Percentiles rank a stretch among this genome's conserved stretches.
phyloP scores from a whole-genome alignment of 2,797 vertebrate genomes.

The Furcifer pardalis region DNA sequence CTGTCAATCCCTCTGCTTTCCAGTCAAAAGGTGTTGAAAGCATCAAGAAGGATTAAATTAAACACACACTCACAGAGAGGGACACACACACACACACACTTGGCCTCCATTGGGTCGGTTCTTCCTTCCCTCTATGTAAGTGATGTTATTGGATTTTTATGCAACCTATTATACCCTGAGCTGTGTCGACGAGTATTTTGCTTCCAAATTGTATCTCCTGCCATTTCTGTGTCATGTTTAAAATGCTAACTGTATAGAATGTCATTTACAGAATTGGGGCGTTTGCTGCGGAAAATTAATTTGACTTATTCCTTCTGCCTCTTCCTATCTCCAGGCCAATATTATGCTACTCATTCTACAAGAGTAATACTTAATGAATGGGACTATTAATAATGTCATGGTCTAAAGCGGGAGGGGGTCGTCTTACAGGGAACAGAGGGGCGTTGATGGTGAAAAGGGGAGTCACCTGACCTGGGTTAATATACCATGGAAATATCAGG shows the following conservation, averaged over 20 bases:
- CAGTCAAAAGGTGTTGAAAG: slow-evolving; percentile 73
- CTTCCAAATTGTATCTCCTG: slow-evolving; percentile 90
- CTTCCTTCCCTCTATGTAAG: slow-evolving; percentile 74
- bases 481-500: slow-evolving; percentile 97
- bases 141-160: slow-evolving; percentile 80
- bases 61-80: background rate
- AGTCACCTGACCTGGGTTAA: slow-evolving; percentile 91
- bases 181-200: slow-evolving; percentile 86
- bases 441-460: slow-evolving; percentile 81
- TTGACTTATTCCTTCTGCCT: slow-evolving; percentile 89
- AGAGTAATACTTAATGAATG: slow-evolving; percentile 98
- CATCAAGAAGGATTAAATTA: background rate
- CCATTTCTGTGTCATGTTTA: slow-evolving; percentile 93
- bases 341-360: slow-evolving; percentile 95
- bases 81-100: background rate
- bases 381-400: slow-evolving; percentile 91
- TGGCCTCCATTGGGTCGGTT: slow-evolving; percentile 58
- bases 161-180: slow-evolving; percentile 78
- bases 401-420: slow-evolving; percentile 78
- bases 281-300: slow-evolving; percentile 94
- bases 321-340: slow-evolving; percentile 92
- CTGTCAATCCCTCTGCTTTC: slow-evolving; percentile 70
- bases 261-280: slow-evolving; percentile 91
- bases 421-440: slow-evolving; percentile 89
- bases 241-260: slow-evolving; percentile 93